Evolutionary conservation across 2,113 vertebrate species (phyloP).

Genomic region (Ciconia boyciana): DNA sequence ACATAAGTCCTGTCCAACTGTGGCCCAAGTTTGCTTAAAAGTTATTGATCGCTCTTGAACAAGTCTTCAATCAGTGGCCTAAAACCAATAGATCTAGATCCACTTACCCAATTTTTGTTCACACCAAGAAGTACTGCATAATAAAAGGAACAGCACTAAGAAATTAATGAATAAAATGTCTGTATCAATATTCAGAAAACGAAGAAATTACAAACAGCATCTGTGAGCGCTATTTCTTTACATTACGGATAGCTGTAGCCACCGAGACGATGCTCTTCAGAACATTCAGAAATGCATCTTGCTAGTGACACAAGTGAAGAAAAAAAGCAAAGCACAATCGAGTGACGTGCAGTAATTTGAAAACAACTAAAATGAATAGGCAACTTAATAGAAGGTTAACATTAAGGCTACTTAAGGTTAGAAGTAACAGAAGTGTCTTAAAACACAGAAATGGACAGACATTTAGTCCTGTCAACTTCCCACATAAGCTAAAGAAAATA

Average conservation of each 20-base stretch:
- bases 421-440: not conserved
- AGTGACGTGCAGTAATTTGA: not conserved
- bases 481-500: not conserved
- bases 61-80: not conserved
- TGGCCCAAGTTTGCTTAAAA: not conserved
- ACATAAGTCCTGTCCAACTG: not conserved
- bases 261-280: not conserved
- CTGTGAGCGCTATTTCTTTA: conserved; percentile 16
- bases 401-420: not conserved
- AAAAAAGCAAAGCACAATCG: not conserved
- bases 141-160: conserved; percentile 30
- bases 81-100: not conserved
- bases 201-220: conserved; percentile 20
- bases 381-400: not conserved
- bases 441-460: not conserved
- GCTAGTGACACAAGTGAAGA: not conserved
- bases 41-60: not conserved
- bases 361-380: not conserved
- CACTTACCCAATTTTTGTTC: conserved; percentile 23
- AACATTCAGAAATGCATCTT: conserved; percentile 7
- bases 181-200: conserved; percentile 22
- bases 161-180: conserved; percentile 38
- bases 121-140: not conserved
- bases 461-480: not conserved
- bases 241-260: not conserved